These are phyloP conservation scores for Hestina assimilis DNA, from an alignment of 1,140 invertebrate genomes.

Conservation along the genomic window DNA sequence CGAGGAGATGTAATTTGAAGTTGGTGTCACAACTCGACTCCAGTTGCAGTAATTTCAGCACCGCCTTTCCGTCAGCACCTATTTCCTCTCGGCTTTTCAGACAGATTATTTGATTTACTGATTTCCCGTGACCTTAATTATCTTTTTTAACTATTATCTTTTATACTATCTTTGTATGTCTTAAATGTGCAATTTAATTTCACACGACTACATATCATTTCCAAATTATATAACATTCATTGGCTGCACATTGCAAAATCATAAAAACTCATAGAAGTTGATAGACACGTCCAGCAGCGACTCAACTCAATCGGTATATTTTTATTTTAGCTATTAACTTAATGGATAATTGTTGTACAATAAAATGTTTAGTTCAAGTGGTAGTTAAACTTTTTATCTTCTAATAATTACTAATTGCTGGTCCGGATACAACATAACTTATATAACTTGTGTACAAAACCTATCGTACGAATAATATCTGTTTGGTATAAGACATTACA, in stretches of 20 bases:
- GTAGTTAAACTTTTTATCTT: not conserved
- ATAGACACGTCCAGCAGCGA: not conserved
- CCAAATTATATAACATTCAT: not conserved
- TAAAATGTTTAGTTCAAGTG: not conserved
- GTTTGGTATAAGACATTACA: not conserved
- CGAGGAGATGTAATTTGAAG: too few species aligned
- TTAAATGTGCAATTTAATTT: too few species aligned
- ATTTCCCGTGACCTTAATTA: too few species aligned
- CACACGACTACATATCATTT: not conserved
- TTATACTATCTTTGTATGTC: too few species aligned
- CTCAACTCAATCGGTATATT: not conserved
- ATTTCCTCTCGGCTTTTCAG: too few species aligned
- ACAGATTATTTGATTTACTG: too few species aligned
- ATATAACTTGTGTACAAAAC: too few species aligned
- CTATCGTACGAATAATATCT: too few species aligned
- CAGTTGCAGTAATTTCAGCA: too few species aligned
- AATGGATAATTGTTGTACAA: not conserved
- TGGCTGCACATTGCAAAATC: not conserved
- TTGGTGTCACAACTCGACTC: too few species aligned
- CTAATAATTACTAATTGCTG: not conserved
- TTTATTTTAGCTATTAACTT: not conserved
- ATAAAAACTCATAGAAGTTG: not conserved
- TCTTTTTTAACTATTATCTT: too few species aligned
- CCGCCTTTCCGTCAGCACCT: too few species aligned
- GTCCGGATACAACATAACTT: not conserved